Base-by-base conservation (phyloP, 2,113 vertebrate species). In the Lipophrys pholis region DNA sequence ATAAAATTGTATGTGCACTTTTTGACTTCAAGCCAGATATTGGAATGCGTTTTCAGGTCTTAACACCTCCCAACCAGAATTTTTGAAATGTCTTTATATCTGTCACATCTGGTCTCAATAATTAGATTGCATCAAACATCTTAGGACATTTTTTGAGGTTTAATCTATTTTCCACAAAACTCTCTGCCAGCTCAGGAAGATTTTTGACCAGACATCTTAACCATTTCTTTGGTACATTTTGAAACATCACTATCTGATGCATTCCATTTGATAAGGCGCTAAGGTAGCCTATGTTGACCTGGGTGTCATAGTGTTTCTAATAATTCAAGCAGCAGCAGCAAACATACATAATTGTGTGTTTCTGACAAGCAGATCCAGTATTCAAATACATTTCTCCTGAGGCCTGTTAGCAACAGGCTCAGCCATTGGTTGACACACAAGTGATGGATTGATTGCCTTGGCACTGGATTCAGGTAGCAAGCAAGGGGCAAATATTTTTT, bases 401-500 rank as follows among this genome's bases (percentile, higher is more conserved):
- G 69, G 75, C 61, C 21, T 36, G 54, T 54, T 64, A 53, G 45
- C 59, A 69, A 66, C 65, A 46, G 14, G 36, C 45, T 21, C 41
- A 49, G 81, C 76, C 62, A 78, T 82, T 75, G 66, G 77, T 45
- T 81, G 74, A 77, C 78, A 72, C n/a, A 2, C 6, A 46, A 36
- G 56, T 80, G 87, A 87, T 75, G 78, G 87, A 87, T 75, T 75
- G 74, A 88, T 86, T 73, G 50, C 74, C 60, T 40, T 62, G 69
- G 43, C 60, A 70, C 53, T 46, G 55, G 48, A 76, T 60, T 76
- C 43, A 68, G 38, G 45, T 8, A 36, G 78, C 79, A 77, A 63
- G 78, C 64, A 79, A 66, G 17, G 39, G 46, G 63, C 38, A 78
- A 70, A 73, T 76, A 75, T 89, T 82, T 88, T 80, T 84, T n/a